A percentile compares a stretch with the other conserved stretches of the same genome.
Evolutionary conservation across 2,888 invertebrate genomes (phyloP).

Genomic region (Orchesella flavescens): DNA sequence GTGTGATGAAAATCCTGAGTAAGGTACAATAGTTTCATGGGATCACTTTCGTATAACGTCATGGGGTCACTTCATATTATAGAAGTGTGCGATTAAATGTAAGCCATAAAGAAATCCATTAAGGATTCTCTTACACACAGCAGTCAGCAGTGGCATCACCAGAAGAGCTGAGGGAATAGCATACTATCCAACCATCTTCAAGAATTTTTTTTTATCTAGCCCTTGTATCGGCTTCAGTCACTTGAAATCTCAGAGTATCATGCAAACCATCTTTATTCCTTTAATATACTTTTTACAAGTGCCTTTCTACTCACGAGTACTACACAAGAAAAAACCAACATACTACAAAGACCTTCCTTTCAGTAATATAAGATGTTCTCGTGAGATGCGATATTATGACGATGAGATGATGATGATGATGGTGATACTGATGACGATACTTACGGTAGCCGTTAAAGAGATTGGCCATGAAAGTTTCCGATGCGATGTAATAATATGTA

Average conservation of each 20-base stretch:
- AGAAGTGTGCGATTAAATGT: no score
- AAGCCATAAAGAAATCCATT: slow-evolving; percentile 57
- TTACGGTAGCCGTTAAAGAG: slow-evolving; percentile 24
- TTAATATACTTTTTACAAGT: not conserved
- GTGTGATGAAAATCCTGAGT: no score
- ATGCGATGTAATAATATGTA: not conserved
- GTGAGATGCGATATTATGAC: slow-evolving; percentile 13
- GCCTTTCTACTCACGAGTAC: slow-evolving; percentile 19
- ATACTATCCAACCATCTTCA: no score
- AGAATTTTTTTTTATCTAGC: no score
- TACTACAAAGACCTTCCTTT: not conserved
- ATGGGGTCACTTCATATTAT: no score
- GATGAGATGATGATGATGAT: not conserved
- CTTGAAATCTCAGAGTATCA: no score
- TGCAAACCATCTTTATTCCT: no score
- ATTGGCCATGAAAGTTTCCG: slow-evolving; percentile 26
- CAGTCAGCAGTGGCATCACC: no score
- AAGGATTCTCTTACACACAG: slow-evolving; percentile 45
- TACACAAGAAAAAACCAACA: slow-evolving; percentile 25
- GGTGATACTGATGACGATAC: slow-evolving; percentile 1
- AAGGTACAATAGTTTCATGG: no score
- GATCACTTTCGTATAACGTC: no score
- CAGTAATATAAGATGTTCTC: slow-evolving; percentile 33
- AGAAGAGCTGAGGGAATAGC: no score
- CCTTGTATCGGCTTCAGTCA: no score